Conservation (phyloP, 2,888 invertebrate species). For the Hybos culiciformis region DNA sequence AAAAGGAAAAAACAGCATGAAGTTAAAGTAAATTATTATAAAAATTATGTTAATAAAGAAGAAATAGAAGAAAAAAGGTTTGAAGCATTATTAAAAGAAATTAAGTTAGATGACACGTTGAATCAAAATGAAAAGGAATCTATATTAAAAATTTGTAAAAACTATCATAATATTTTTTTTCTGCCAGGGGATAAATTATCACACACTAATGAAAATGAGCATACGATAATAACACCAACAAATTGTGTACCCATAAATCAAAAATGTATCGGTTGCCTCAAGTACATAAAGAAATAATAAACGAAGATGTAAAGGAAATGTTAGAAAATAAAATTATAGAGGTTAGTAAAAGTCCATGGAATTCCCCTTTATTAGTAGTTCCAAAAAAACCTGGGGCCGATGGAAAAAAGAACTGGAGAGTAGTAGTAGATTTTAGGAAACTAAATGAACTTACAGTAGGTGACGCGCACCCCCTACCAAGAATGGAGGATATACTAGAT, state of each 20-base stretch:
- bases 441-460: slow-evolving; percentile 11
- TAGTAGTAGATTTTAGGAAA: not conserved
- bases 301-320: slow-evolving; percentile 7
- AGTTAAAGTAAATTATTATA: no score
- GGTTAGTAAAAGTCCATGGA: slow-evolving; percentile 5
- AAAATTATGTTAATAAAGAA: no score
- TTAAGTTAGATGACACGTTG: no score
- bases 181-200: slow-evolving; percentile 7
- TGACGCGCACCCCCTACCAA: slow-evolving; percentile 9
- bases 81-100: no score
- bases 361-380: slow-evolving; percentile 4
- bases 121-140: slow-evolving; percentile 7
- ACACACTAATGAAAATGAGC: slow-evolving; percentile 3
- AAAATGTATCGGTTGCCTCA: not conserved
- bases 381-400: not conserved
- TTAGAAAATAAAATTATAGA: slow-evolving; percentile 1
- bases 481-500: slow-evolving; percentile 14
- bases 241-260: slow-evolving; percentile 2
- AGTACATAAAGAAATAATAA: slow-evolving; percentile 3
- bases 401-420: no score
- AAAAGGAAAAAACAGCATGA: no score
- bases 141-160: slow-evolving; percentile 3
- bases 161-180: slow-evolving; percentile 9
- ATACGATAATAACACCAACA: slow-evolving; percentile 4
- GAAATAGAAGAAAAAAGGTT: no score